Conservation (phyloP, 1,140 invertebrate species). For the Agrilus planipennis region DNA sequence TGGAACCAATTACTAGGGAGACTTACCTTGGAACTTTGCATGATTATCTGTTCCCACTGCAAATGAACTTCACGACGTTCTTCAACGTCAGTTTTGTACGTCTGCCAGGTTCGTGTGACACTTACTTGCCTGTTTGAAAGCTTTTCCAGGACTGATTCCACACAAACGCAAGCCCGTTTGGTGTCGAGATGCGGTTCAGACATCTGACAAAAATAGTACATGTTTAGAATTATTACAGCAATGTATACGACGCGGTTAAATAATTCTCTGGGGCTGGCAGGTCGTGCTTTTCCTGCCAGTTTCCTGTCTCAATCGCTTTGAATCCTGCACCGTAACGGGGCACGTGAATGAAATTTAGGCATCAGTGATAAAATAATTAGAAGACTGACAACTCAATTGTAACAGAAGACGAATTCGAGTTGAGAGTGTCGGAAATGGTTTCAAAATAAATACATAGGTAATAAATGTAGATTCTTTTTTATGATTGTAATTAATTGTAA, state of each 20-base stretch:
- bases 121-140: constrained; percentile 54
- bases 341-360: too few relatives aligned
- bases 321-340: too few relatives aligned
- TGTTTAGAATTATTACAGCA: background rate
- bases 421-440: too few relatives aligned
- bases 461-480: too few relatives aligned
- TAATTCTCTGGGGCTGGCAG: too few relatives aligned
- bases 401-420: too few relatives aligned
- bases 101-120: constrained; percentile 55
- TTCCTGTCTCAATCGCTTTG: too few relatives aligned
- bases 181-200: constrained; percentile 64
- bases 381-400: too few relatives aligned
- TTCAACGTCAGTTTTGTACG: constrained; percentile 50
- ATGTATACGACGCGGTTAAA: background rate
- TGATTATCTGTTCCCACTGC: constrained; percentile 56
- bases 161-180: constrained; percentile 51
- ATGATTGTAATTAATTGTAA: too few relatives aligned
- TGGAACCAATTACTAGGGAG: background rate
- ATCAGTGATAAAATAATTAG: too few relatives aligned
- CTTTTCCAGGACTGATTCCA: constrained; percentile 58
- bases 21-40: constrained; percentile 60
- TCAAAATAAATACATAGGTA: too few relatives aligned
- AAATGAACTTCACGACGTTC: constrained; percentile 53
- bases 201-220: constrained; percentile 37
- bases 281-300: too few relatives aligned